Evolutionary conservation across 2,797 vertebrate genomes (phyloP).

Genomic region (Emydoidea blandingii): DNA sequence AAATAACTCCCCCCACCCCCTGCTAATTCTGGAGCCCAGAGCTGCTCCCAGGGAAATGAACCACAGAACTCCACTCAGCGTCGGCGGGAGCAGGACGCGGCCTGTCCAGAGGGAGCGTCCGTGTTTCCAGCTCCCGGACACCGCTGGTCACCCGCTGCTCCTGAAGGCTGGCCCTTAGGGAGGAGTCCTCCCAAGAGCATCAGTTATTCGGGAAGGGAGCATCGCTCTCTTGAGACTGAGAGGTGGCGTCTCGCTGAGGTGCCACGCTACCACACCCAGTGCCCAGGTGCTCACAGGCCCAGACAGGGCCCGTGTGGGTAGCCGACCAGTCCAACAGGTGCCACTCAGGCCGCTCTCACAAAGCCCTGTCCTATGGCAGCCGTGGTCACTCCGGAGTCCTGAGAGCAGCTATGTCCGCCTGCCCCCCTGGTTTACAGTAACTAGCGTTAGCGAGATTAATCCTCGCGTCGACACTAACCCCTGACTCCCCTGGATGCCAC

Average conservation of each 20-base stretch:
- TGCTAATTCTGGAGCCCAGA: no score
- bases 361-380: neutral
- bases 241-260: neutral
- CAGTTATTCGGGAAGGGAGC: no score
- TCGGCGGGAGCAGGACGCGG: neutral
- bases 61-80: no score
- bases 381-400: neutral
- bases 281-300: neutral
- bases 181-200: neutral
- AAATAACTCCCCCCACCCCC: neutral
- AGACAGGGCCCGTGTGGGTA: neutral
- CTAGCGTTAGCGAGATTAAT: accelerated
- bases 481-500: accelerated
- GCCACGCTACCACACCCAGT: neutral
- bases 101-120: neutral
- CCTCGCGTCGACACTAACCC: accelerated
- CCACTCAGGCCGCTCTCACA: neutral
- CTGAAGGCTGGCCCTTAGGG: neutral
- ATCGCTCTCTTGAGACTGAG: neutral
- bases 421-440: neutral
- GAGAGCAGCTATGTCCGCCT: neutral
- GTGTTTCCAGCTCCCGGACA: neutral
- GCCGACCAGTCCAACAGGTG: neutral
- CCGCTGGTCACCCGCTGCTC: neutral
- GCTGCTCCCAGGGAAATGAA: no score